phyloP scores from a whole-genome alignment of 2,113 vertebrate genomes.

The Procavia capensis region DNA sequence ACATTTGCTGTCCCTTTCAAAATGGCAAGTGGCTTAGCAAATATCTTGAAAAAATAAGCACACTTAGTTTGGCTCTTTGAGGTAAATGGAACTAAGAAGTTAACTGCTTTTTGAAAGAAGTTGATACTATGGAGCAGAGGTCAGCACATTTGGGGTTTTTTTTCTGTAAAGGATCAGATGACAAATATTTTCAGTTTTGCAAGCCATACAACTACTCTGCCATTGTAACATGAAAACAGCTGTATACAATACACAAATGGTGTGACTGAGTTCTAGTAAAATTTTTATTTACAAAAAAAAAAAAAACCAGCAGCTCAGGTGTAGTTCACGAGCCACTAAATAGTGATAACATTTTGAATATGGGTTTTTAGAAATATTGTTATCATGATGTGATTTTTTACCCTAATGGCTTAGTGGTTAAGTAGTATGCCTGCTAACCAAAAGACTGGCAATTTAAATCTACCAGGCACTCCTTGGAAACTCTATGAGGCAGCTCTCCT shows the following conservation, averaged over 20 bases:
- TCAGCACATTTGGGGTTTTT: not conserved
- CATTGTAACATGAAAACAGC: not conserved
- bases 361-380: not conserved
- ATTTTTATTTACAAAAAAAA: not conserved
- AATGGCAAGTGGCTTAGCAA: not conserved
- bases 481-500: too few species aligned
- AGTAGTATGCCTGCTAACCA: too few species aligned
- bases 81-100: not conserved
- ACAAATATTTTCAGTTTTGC: not conserved
- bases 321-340: not conserved
- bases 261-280: not conserved
- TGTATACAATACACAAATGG: not conserved
- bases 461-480: too few species aligned
- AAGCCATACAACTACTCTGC: not conserved
- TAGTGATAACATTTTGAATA: not conserved
- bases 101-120: conserved; percentile 17
- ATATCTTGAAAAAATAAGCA: not conserved
- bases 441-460: too few species aligned
- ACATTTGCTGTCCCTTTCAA: conserved; percentile 5
- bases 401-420: too few species aligned
- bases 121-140: not conserved
- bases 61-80: not conserved
- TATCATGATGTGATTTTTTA: not conserved
- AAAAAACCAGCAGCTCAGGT: not conserved
- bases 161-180: not conserved